Percentiles rank a stretch among this genome's conserved stretches.
Evolutionary conservation across 2,888 invertebrate species (phyloP).

Genomic region (Nipponacmea schrenckii): DNA sequence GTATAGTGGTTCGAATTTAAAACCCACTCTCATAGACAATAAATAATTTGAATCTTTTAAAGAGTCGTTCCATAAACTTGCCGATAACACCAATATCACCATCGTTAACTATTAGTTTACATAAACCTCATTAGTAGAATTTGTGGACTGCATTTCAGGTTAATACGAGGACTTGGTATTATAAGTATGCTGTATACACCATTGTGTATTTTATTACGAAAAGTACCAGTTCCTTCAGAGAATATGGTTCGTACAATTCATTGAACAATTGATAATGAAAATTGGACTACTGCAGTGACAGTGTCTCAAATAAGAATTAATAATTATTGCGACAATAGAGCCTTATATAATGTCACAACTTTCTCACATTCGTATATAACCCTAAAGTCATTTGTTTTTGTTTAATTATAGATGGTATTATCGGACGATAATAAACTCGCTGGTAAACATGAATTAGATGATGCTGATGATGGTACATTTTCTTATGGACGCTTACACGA

Average conservation of each 20-base stretch:
- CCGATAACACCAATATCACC: not conserved
- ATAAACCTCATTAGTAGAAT: not conserved
- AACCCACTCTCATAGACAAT: too few relatives aligned
- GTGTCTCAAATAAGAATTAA: too few relatives aligned
- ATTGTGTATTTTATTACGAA: slow-evolving; percentile 70
- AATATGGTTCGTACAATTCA: not conserved
- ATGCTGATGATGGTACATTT: slow-evolving; percentile 25
- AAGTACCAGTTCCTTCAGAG: slow-evolving; percentile 45
- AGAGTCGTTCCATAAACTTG: not conserved
- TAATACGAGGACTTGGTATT: slow-evolving; percentile 79
- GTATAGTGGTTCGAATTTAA: too few relatives aligned
- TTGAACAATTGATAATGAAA: too few relatives aligned
- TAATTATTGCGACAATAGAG: too few relatives aligned
- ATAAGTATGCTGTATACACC: slow-evolving; percentile 79
- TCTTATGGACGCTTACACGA: slow-evolving; percentile 32
- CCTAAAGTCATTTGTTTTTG: too few relatives aligned
- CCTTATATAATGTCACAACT: too few relatives aligned
- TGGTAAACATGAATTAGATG: not conserved
- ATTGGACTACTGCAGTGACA: too few relatives aligned
- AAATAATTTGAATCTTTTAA: not conserved
- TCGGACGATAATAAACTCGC: slow-evolving; percentile 5
- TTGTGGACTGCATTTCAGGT: slow-evolving; percentile 68
- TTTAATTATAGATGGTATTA: slow-evolving; percentile 11
- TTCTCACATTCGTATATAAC: too few relatives aligned
- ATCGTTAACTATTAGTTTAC: not conserved